Evolutionary conservation across 1,140 invertebrate species (phyloP), one percentile per base, ranked within the genome.

Genomic region (Anoplolepis gracilipes): DNA sequence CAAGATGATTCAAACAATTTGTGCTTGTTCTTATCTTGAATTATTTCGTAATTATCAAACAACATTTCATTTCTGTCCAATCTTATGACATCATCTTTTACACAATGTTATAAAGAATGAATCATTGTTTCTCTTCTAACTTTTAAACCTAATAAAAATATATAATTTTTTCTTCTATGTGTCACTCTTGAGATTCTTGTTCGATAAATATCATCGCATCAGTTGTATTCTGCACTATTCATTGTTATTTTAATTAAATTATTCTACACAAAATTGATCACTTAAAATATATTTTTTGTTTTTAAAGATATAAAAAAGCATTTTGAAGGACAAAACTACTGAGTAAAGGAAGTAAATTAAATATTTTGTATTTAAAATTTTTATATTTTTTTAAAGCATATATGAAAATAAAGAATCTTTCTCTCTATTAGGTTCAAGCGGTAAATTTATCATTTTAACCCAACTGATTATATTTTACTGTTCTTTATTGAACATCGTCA

Each of bases 1-100:
- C 62, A 30, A 67, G 22, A 65, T 79, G 42, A 78, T 78, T 59
- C 36, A 46, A 62, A 76, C 36, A 3, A 46, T 62, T 78, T 22
- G 0, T 25, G 49, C 8, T 46, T 46, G 19, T 7, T 25, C 13
- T 36, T 67, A 49, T 49, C 39, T 46, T 3, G 6, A 65, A 30
- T 36, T 13, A 67, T 79, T 25, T 65, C 16, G 0, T 30, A 1
- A 62, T 64, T 39, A 36, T 77, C 25, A 33, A 79, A 67, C 1
- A 1, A 19, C 28, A 33, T 46, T 16, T 69, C 13, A 49, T 6
- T 67, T 79, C 22, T 39, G 1, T 53, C 4, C 11, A 59, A 67
- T 13, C 7, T n/a, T n/a, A 19, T 62, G 61, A 62, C 61, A 62
- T 62, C 28, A 39, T 16, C 36, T 25, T 39, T 8, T 61, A 28